Evolutionary conservation across 1,140 invertebrate species (phyloP), one percentile per base, ranked within the genome.

Genomic region (Bombyx mandarina): DNA sequence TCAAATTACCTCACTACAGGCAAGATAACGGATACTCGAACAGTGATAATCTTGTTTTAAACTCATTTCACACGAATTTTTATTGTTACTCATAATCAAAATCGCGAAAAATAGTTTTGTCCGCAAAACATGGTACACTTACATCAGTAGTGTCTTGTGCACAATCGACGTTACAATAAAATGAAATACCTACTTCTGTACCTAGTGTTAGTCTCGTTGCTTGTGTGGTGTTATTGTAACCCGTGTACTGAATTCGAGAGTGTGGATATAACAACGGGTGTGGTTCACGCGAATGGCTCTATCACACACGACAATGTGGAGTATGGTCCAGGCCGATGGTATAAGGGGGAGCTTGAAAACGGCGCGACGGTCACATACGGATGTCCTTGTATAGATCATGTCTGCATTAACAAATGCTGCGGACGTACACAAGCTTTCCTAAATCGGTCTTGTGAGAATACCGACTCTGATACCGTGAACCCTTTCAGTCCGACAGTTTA

Each of bases 401-500:
- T 60, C 2, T 84, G 82, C 52, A n/a, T 86, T 8, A 81, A 77
- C 73, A 81, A 78, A 58, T 86, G 79, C 54, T 86, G 82, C 45
- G 63, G 58, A 0, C 43, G 26, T 2, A 70, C 67, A 0, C 61
- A 73, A 54, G 69, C 67, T 45, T 76, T 64, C 49, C 45, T 66
- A 8, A 73, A 74, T 35, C 66, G 62, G 12, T 58, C 60, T 1
- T 83, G 82, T 54, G 26, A 45, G 12, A 54, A 65, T 3, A 65
- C 67, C 7, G 57, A 68, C 46, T 47, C 58, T n/a, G 43, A 44
- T 18, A 72, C 66, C 58, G 70, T 73, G 26, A 72, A 79, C 48
- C 73, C 78, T 1, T 86, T 86, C 54, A 78, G 62, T 22, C 82
- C 82, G 5, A 54, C 67, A 5, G 60, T 86, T 22, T 77, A 65